Evolutionary conservation across 2,888 invertebrate species (phyloP).

Genomic region (Plagodis dolabraria): DNA sequence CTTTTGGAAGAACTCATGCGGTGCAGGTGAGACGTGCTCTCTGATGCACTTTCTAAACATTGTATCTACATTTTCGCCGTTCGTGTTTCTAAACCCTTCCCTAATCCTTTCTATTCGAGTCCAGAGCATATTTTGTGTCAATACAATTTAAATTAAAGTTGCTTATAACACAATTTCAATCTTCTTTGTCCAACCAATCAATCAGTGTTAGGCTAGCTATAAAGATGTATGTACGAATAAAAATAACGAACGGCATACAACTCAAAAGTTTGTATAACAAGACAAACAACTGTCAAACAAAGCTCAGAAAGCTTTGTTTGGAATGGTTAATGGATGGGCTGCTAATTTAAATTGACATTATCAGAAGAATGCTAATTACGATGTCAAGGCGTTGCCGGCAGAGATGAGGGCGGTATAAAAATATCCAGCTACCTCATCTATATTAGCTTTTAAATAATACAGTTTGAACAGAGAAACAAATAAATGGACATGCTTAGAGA

Average conservation of each 20-base stretch:
- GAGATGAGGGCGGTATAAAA: slow-evolving; percentile 26
- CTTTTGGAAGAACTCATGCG: slow-evolving; percentile 81
- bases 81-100: slow-evolving; percentile 24
- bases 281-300: slow-evolving; percentile 15
- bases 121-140: slow-evolving; percentile 19
- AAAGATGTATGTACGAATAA: neutral
- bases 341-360: slow-evolving; percentile 25
- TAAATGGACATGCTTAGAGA: slow-evolving; percentile 3
- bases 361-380: slow-evolving; percentile 25
- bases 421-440: slow-evolving; percentile 24
- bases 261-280: neutral
- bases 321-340: slow-evolving; percentile 7
- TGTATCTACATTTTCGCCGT: slow-evolving; percentile 7
- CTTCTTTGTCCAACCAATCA: neutral
- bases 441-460: slow-evolving; percentile 22
- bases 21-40: slow-evolving; percentile 71
- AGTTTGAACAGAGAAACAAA: slow-evolving; percentile 19
- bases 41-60: slow-evolving; percentile 54
- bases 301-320: slow-evolving; percentile 9
- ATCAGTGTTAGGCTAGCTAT: neutral
- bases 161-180: neutral
- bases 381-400: slow-evolving; percentile 30
- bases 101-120: slow-evolving; percentile 51
- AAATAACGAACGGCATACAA: neutral
- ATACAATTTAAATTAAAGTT: slow-evolving; percentile 15